These are phyloP conservation scores for Trematomus loennbergii DNA, from an alignment of 2,113 vertebrate genomes.

Conservation along the genomic window DNA sequence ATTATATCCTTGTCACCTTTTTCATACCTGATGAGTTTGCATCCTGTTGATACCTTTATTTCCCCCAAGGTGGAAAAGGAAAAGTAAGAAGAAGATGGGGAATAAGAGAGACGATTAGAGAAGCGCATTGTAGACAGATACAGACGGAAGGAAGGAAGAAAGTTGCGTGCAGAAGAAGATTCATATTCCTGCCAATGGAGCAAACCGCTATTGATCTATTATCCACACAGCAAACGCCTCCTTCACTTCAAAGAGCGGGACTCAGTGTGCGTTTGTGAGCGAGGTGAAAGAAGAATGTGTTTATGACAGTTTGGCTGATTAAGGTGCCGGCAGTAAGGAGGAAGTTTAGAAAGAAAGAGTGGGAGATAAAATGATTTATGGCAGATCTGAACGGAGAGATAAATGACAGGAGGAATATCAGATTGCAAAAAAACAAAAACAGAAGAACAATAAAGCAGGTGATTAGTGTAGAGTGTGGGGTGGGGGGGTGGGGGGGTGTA, in stretches of 20 bases:
- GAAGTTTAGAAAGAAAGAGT: conserved; percentile 51
- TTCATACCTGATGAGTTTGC: too few species aligned
- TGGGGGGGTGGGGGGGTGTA: neutral
- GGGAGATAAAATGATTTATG: conserved; percentile 78
- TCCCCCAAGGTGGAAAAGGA: neutral
- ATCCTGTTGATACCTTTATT: neutral
- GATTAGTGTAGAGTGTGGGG: conserved; percentile 66
- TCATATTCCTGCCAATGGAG: conserved; percentile 53
- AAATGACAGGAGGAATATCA: conserved; percentile 78
- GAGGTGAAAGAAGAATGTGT: conserved; percentile 72
- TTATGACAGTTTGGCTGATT: conserved; percentile 79
- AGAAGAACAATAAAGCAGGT: conserved; percentile 73
- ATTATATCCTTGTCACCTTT: too few species aligned
- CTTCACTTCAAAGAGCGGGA: conserved; percentile 65
- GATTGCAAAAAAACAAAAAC: conserved; percentile 56
- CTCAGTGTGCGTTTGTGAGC: conserved; percentile 51
- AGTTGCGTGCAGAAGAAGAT: conserved; percentile 36
- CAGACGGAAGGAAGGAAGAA: conserved; percentile 31
- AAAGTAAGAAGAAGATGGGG: neutral
- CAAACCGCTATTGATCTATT: conserved; percentile 68
- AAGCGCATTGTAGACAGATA: conserved; percentile 27
- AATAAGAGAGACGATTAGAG: neutral
- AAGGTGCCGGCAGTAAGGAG: conserved; percentile 72
- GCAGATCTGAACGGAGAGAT: conserved; percentile 73
- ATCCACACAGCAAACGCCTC: conserved; percentile 61